These are phyloP conservation scores for Drosophila micromelanica DNA, from an alignment of 1,140 invertebrate genomes.

Conservation along the genomic window DNA sequence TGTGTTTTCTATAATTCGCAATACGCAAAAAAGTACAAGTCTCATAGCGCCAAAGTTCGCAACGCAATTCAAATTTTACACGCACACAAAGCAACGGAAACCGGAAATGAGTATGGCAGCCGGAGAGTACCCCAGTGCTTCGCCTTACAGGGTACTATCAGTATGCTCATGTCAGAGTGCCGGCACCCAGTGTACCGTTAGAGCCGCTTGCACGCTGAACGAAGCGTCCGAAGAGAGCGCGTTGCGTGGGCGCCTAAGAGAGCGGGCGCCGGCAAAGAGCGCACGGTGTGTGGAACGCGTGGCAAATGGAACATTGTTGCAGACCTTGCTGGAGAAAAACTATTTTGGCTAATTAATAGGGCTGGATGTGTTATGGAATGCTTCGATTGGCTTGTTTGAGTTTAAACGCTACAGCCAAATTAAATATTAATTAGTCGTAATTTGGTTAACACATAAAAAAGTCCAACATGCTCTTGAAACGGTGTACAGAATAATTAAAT, in stretches of 20 bases:
- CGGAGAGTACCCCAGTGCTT: constrained; percentile 43
- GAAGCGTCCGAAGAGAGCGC: background rate
- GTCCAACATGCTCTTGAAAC: no score
- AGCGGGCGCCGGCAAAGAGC: constrained; percentile 17
- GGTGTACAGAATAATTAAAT: no score
- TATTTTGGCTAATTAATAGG: constrained; percentile 54
- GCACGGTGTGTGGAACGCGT: constrained; percentile 31
- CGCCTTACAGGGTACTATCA: constrained; percentile 16
- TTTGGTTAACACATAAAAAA: no score
- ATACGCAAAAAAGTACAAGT: constrained; percentile 57
- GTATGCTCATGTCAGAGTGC: constrained; percentile 19
- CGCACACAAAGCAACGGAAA: constrained; percentile 81
- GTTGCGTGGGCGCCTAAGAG: constrained; percentile 34
- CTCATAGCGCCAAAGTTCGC: constrained; percentile 53
- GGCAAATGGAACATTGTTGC: constrained; percentile 47
- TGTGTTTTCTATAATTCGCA: constrained; percentile 76
- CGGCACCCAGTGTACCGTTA: constrained; percentile 22
- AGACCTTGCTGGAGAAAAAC: constrained; percentile 28
- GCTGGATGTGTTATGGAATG: constrained; percentile 28
- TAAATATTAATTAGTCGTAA: no score
- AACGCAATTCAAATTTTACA: constrained; percentile 75
- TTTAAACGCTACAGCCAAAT: background rate
- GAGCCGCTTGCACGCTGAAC: background rate
- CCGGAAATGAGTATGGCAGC: constrained; percentile 79
- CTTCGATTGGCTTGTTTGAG: constrained; percentile 1